Evolutionary conservation across 2,113 vertebrate genomes (phyloP).

Genomic region (Semnornis frantzii): DNA sequence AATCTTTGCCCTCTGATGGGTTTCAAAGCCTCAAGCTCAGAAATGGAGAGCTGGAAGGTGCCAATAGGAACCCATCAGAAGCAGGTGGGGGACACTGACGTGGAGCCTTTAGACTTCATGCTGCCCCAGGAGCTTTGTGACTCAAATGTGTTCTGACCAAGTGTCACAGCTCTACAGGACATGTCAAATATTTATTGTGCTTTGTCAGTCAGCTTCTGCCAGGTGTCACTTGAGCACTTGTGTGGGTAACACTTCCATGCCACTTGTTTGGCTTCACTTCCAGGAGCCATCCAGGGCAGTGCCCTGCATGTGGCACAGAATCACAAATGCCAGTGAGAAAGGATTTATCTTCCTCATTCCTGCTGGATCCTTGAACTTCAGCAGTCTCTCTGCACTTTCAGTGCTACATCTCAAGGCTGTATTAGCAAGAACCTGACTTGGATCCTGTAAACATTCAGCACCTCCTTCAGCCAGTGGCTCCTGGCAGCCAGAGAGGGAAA

Average conservation of each 20-base stretch:
- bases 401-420: neutral
- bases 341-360: neutral
- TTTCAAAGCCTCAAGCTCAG: constrained; percentile 1
- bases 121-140: neutral
- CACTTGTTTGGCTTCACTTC: constrained; percentile 36
- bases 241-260: constrained; percentile 41
- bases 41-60: neutral
- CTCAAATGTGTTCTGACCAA: constrained; percentile 48
- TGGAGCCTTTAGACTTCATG: constrained; percentile 9
- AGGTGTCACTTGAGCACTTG: constrained; percentile 41
- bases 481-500: neutral
- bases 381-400: neutral
- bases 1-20: constrained; percentile 2
- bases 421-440: neutral
- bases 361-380: neutral
- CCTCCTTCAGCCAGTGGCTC: neutral
- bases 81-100: constrained; percentile 36
- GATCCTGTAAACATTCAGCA: neutral
- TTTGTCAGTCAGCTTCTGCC: constrained; percentile 47
- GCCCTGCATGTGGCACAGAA: constrained; percentile 23
- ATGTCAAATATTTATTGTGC: constrained; percentile 37
- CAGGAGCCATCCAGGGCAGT: constrained; percentile 24
- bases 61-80: neutral
- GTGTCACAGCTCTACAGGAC: constrained; percentile 48
- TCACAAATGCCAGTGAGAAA: neutral